Evolutionary conservation across 2,113 vertebrate species (phyloP).

Genomic region (Nothocercus nigrocapillus): DNA sequence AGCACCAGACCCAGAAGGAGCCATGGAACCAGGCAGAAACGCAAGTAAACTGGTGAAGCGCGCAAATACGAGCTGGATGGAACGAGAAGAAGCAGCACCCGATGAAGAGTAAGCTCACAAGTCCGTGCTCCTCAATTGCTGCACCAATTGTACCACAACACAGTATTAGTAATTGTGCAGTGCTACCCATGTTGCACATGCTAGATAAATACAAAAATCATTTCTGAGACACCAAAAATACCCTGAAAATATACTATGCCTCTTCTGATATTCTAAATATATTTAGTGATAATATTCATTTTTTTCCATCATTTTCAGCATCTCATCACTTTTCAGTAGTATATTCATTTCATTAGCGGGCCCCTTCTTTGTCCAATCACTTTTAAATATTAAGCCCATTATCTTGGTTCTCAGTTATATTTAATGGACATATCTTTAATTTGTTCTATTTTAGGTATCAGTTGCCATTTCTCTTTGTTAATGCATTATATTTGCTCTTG

Average conservation of each 20-base stretch:
- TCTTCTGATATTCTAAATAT: neutral
- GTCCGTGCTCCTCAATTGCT: too few species aligned
- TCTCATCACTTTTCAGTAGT: neutral
- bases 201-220: neutral
- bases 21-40: too few species aligned
- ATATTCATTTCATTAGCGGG: neutral
- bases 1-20: too few species aligned
- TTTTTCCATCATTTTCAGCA: neutral
- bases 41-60: too few species aligned
- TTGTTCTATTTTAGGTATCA: constrained; percentile 45
- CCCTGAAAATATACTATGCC: neutral
- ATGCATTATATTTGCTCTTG: neutral
- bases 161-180: too few species aligned
- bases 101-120: too few species aligned
- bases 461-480: constrained; percentile 2
- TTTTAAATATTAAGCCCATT: constrained; percentile 39
- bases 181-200: fast-evolving
- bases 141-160: too few species aligned
- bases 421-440: constrained; percentile 34
- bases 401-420: constrained; percentile 23
- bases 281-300: neutral
- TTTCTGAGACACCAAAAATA: neutral
- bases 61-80: too few species aligned
- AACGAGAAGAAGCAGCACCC: too few species aligned
- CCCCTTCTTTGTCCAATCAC: constrained; percentile 13